Evolutionary conservation across 2,113 vertebrate species (phyloP), one percentile per base, ranked within the genome.

Genomic region (Sprattus sprattus): DNA sequence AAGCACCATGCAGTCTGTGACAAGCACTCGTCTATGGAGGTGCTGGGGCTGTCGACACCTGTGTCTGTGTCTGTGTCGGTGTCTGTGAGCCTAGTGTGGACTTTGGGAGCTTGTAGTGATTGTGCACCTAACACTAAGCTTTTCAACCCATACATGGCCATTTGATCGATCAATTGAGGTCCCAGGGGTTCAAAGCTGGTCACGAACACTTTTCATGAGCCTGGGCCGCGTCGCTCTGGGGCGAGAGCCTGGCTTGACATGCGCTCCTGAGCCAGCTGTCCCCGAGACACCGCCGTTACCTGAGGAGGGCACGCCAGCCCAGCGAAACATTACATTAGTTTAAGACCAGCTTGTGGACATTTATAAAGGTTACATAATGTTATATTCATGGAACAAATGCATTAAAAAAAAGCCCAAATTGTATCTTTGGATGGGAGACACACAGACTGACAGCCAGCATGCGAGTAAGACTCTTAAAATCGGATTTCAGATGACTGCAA

Each of bases 171-270:
- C 95, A 94, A 92, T 93, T 96, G 92, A 97, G 96, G 97, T 94
- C 95, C 93, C 87, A 84, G 91, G 93, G 94, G 96, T 97, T 94
- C 95, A 96, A 93, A 90, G 96, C 96, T 94, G 97, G 97, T 95
- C 96, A 92, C 86, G 84, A 0, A 1, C 2, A 18, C 15, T 2
- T 18, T 54, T 18, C 15, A 18, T 13, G 0, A 13, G 15, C 52
- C 13, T 1, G 52, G 52, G 52, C 16, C 13, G 15, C 52, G 52
- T 54, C 52, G 52, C 93, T 91, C 93, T 39, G 89, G 87, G 95
- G 96, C 94, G 93, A 93, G 94, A 64, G 94, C 96, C 96, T 98
- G 91, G 92, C 92, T 91, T 97, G 97, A 98, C 97, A 94, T 94
- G 87, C 49, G 86, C 93, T 88, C 90, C 93, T 95, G 95, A 96